Base-by-base conservation (phyloP, 2,888 invertebrate genomes). In the Gymnocheta viridis region DNA sequence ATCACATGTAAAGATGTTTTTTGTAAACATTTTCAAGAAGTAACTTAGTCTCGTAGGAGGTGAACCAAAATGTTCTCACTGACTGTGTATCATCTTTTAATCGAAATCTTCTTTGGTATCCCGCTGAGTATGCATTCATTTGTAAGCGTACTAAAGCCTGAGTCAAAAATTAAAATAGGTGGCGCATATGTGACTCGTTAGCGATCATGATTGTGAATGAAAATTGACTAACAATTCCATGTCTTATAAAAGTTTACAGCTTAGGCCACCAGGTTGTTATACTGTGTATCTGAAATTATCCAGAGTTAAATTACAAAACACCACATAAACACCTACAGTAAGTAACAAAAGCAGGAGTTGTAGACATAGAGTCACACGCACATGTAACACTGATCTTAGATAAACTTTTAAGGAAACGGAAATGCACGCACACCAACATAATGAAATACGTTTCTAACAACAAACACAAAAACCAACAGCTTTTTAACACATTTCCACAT, bases 401-500 rank as follows among this genome's bases (percentile, higher is more conserved):
- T 84, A 84, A 84, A 81, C 76, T 77, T 69, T 81, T 47, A 69
- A 84, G 84, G 84, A 84, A 84, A 73, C 84, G 84, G 84, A 84
- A 81, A 70, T 81, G 72, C 62, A 84, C 74, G 79, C 84, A 84
- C 73, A 72, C 72, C 54, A 80, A 19, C 67, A 54, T 54, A 60
- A 64, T 67, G 54, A 58, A 58, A 74, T 47, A 27, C 19, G 67
- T 78, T 72, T 17, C 54, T 44, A 69, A 72, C 62, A 76, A 49
- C 32, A 66, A 66, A 27, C 14, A 38, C 32, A 38, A 27, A 62
- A 56, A 41, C 24, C 2, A 74, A 51, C 27, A 19, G 32, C 54
- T 54, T 76, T 38, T 64, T 66, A 54, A 73, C 62, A 73, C 49
- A 60, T 79, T 64, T 70, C 29, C 49, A 73, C 60, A 73, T 56